Percentiles rank a stretch among this genome's conserved stretches.
Evolutionary conservation across 2,888 invertebrate genomes (phyloP).

Genomic region (Heliconius sara): DNA sequence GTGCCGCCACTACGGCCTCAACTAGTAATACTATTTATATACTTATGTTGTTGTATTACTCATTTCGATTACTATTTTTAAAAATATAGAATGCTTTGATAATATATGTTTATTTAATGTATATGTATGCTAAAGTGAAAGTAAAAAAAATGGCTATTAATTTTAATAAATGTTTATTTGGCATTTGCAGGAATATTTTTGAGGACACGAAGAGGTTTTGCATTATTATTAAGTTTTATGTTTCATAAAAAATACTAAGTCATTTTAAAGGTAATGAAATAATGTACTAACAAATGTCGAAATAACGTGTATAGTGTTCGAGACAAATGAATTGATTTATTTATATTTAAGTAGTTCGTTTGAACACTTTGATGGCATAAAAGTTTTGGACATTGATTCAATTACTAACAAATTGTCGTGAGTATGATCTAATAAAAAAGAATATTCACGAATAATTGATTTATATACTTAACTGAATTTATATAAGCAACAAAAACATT

Average conservation of each 20-base stretch:
- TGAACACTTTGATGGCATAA: conserved; percentile 28
- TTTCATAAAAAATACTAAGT: conserved; percentile 41
- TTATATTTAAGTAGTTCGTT: conserved; percentile 25
- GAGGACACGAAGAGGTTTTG: neutral
- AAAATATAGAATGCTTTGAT: neutral
- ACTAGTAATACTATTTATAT: neutral
- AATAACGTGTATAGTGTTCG: conserved; percentile 35
- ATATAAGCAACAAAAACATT: neutral
- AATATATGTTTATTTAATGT: neutral
- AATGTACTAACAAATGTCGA: conserved; percentile 25
- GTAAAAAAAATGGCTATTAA: neutral
- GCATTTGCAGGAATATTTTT: neutral
- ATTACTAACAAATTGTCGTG: neutral
- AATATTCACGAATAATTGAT: neutral
- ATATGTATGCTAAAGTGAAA: neutral
- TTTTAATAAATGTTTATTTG: conserved; percentile 22
- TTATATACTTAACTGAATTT: neutral
- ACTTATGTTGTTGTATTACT: neutral
- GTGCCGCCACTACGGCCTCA: neutral
- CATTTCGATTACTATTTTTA: neutral
- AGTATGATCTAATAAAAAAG: neutral
- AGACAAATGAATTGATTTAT: conserved; percentile 32
- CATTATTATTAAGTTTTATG: conserved; percentile 28
- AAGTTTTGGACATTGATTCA: neutral
- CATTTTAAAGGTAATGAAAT: conserved; percentile 39